These are phyloP conservation scores for Nothobranchius furzeri DNA, from an alignment of 2,113 vertebrate genomes.

Conservation along the genomic window DNA sequence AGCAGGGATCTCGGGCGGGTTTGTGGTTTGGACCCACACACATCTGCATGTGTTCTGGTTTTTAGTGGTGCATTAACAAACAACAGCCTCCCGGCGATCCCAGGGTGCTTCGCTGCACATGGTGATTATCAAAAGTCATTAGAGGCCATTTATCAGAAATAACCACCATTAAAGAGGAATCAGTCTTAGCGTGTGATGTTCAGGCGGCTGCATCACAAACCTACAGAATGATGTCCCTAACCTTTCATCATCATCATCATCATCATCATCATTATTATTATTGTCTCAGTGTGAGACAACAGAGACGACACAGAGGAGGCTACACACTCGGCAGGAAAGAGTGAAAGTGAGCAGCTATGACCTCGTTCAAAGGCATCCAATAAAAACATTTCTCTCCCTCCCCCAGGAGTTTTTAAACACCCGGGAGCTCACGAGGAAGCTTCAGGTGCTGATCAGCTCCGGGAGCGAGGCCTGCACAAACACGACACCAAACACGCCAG, in stretches of 20 bases:
- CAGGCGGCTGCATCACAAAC: constrained; percentile 24
- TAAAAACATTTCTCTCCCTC: constrained; percentile 55
- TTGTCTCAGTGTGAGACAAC: constrained; percentile 1
- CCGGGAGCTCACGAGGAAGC: constrained; percentile 21
- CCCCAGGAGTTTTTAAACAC: constrained; percentile 31
- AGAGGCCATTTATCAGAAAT: constrained; percentile 71
- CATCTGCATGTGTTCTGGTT: constrained; percentile 73
- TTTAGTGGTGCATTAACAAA: constrained; percentile 70
- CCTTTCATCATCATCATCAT: no score
- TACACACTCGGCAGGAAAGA: constrained; percentile 2
- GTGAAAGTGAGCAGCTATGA: constrained; percentile 28
- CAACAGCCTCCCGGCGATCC: constrained; percentile 54
- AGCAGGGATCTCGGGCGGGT: constrained; percentile 41
- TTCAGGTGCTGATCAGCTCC: constrained; percentile 41
- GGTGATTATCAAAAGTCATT: constrained; percentile 70
- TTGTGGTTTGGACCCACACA: constrained; percentile 58
- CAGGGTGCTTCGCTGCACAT: constrained; percentile 50
- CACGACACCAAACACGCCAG: constrained; percentile 12
- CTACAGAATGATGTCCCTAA: not conserved
- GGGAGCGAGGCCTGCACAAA: constrained; percentile 19
- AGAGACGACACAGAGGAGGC: constrained; percentile 12
- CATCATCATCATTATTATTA: no score
- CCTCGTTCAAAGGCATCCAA: constrained; percentile 34
- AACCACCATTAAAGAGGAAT: constrained; percentile 59
- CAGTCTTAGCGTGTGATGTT: constrained; percentile 49